Evolutionary conservation across 2,113 vertebrate genomes (phyloP).

Genomic region (Montifringilla adamsi): DNA sequence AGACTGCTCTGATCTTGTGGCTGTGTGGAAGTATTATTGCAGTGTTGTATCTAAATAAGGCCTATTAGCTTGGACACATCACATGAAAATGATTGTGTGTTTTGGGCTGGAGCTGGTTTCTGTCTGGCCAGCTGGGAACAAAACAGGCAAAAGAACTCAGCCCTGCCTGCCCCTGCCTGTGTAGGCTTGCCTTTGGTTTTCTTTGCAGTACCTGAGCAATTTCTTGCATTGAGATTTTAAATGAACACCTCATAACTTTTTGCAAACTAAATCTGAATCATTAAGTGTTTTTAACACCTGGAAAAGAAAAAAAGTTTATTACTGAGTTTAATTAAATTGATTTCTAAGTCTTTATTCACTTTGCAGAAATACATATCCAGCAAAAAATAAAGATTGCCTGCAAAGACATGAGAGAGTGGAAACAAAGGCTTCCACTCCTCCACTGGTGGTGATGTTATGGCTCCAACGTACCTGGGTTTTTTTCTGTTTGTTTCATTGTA

Average conservation of each 20-base stretch:
- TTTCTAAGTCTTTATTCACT: not conserved
- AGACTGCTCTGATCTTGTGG: not conserved
- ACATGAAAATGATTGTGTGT: not conserved
- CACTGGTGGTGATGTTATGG: not conserved
- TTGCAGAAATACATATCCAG: not conserved
- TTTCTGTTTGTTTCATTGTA: not conserved
- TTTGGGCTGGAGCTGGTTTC: slow-evolving; percentile 17
- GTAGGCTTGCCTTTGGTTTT: not conserved
- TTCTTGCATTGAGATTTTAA: slow-evolving; percentile 1
- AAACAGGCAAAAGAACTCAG: not conserved
- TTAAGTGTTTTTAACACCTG: slow-evolving; percentile 3
- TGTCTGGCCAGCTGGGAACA: slow-evolving; percentile 13
- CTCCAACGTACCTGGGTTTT: not conserved
- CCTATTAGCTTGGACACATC: not conserved
- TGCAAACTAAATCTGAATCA: not conserved
- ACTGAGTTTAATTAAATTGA: not conserved
- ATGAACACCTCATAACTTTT: not conserved
- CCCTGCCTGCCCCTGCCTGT: slow-evolving; percentile 14
- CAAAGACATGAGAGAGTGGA: not conserved
- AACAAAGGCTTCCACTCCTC: not conserved
- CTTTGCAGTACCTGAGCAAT: not conserved
- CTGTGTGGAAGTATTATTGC: not conserved
- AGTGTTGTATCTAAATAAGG: not conserved
- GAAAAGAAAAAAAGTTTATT: not conserved
- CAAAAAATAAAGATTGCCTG: not conserved